Conservation (phyloP, 2,797 vertebrate genomes). For the Antrozous pallidus region DNA sequence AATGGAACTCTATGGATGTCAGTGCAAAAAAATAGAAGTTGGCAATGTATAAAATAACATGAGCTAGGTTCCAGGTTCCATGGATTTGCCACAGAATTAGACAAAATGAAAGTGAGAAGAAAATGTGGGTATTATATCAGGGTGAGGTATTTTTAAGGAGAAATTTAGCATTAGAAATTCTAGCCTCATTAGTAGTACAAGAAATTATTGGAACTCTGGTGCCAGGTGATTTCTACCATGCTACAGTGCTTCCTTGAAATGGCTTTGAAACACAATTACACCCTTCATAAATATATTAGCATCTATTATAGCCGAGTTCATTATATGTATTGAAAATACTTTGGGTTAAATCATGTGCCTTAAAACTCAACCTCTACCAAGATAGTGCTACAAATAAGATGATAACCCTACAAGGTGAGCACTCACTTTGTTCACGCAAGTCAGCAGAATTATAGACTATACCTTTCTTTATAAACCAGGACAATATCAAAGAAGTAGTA, state of each 20-base stretch:
- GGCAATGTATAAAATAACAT: slow-evolving; percentile 46
- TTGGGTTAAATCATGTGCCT: not conserved
- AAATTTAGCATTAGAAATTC: slow-evolving; percentile 24
- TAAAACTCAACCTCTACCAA: not conserved
- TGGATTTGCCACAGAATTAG: slow-evolving; percentile 19
- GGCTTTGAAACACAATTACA: slow-evolving; percentile 38
- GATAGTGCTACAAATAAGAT: not conserved
- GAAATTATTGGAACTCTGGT: not conserved
- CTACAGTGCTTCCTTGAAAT: slow-evolving; percentile 43
- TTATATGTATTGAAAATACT: not conserved
- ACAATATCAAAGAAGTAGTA: not conserved
- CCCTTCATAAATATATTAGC: slow-evolving; percentile 48
- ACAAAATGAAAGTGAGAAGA: not conserved
- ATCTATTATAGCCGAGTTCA: not conserved
- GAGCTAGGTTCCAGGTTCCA: not conserved
- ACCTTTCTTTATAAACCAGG: not conserved
- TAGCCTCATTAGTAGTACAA: not conserved
- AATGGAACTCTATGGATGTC: slow-evolving; percentile 29
- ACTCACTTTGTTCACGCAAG: not conserved
- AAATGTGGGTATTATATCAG: not conserved
- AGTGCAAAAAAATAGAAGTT: slow-evolving; percentile 15
- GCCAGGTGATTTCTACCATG: not conserved
- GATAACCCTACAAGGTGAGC: not conserved
- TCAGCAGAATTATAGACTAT: not conserved
- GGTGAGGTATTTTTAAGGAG: not conserved